A percentile compares a stretch with the other conserved stretches of the same genome.
Evolutionary conservation across 2,797 vertebrate genomes (phyloP).

Genomic region (Ambastaia sidthimunki): DNA sequence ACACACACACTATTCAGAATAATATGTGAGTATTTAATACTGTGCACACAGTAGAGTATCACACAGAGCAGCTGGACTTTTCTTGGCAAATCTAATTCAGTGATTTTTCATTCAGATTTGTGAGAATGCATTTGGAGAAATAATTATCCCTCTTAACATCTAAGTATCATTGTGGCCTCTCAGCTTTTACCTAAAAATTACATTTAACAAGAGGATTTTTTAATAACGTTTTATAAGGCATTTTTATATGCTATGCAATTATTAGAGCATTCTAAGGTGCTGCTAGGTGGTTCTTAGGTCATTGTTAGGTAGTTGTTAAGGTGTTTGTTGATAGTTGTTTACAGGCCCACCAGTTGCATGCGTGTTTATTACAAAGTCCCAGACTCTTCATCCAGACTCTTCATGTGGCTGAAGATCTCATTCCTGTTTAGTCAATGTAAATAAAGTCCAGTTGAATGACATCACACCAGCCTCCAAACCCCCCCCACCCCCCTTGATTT

Average conservation of each 20-base stretch:
- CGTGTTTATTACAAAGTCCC: slow-evolving; percentile 63
- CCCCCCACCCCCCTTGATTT: slow-evolving; percentile 69
- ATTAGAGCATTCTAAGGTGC: neutral
- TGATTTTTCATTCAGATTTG: slow-evolving; percentile 51
- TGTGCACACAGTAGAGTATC: too few species aligned
- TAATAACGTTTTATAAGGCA: too few species aligned
- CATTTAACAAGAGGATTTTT: neutral
- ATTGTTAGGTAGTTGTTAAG: neutral
- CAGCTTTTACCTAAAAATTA: too few species aligned
- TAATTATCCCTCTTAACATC: neutral
- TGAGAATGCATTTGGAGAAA: slow-evolving; percentile 40
- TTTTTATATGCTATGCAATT: neutral
- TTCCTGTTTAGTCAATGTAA: slow-evolving; percentile 70
- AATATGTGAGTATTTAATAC: too few species aligned
- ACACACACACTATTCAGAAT: slow-evolving; percentile 38
- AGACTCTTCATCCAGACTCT: slow-evolving; percentile 8
- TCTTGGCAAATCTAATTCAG: slow-evolving; percentile 41
- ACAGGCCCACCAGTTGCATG: slow-evolving; percentile 27
- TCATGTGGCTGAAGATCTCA: slow-evolving; percentile 65
- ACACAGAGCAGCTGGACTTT: slow-evolving; percentile 28
- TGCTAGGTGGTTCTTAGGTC: neutral
- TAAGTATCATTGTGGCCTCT: neutral
- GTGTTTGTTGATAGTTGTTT: neutral
- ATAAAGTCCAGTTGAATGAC: slow-evolving; percentile 75
- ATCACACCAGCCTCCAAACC: slow-evolving; percentile 66